phyloP scores from a whole-genome alignment of 2,113 vertebrate genomes.

The Leptosomus discolor region DNA sequence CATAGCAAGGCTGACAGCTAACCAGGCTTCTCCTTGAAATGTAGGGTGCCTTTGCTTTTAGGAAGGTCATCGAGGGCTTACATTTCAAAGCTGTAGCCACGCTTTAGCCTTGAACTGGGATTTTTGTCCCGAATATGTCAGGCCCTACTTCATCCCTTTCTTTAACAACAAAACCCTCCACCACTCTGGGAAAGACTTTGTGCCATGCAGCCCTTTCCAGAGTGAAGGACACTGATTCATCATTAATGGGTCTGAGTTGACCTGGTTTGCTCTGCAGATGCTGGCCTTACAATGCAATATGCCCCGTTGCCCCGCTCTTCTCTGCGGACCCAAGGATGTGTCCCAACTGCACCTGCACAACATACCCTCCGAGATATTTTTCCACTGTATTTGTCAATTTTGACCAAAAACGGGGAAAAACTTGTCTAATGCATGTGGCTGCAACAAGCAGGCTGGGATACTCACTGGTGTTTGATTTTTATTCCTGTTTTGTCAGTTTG shows the following conservation, averaged over 20 bases:
- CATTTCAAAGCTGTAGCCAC: background rate
- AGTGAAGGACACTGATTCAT: background rate
- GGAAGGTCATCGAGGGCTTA: background rate
- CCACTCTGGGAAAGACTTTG: background rate
- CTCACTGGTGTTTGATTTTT: fast-evolving
- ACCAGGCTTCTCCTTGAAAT: background rate
- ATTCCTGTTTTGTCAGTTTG: background rate
- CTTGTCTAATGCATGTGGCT: background rate
- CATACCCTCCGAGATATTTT: background rate
- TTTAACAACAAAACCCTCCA: background rate
- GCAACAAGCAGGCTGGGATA: background rate
- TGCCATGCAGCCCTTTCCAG: fast-evolving
- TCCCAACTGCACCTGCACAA: fast-evolving
- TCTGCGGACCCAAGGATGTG: fast-evolving
- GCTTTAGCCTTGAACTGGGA: background rate
- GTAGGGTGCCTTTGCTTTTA: background rate
- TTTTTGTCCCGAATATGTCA: background rate
- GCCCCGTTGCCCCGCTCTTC: background rate
- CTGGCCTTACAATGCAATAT: fast-evolving
- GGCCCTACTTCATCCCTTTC: background rate
- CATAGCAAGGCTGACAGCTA: background rate
- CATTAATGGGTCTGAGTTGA: background rate
- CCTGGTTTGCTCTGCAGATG: background rate
- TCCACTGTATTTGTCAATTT: fast-evolving
- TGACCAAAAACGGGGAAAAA: background rate